Base-by-base conservation (phyloP, 2,113 vertebrate species). In the Sceloporus undulatus region DNA sequence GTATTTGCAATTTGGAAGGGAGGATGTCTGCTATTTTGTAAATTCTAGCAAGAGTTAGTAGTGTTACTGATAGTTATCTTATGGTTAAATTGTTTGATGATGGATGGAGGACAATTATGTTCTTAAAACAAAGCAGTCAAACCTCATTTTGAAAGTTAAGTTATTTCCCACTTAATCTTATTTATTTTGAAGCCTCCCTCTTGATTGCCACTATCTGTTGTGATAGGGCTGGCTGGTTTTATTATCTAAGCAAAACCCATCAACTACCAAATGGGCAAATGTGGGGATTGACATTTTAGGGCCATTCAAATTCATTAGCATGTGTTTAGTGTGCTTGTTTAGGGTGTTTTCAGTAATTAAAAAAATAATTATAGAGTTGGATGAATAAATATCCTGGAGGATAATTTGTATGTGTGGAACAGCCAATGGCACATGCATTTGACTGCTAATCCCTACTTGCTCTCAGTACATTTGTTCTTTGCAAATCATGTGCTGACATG, bases 401-500 rank as follows among this genome's bases (percentile, higher is more conserved):
- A 93, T 94, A 94, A 91, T 87, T 92, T 29, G 88, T 87, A 87
- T 92, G 91, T 95, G 86, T 95, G 93, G 95, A 94, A 88, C 93
- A 95, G 89, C 94, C 94, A 93, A 96, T 95, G 94, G 93, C 90
- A 89, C 91, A 65, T 90, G 93, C 92, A 94, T 90, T 85, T 93
- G 91, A 93, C 92, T 93, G 92, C 94, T 95, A 96, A 96, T 94
- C 93, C 66, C 90, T 93, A 2, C 79, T 94, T 94, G 94, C 52
- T 87, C 89, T 87, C 79, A 85, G 94, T 95, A 89, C 85, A 54
- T 79, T 95, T 93, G 88, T 92, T 95, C 93, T 96, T 94, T 90
- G 16, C 84, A 94, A 95, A 92, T 94, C 96, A 23, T 96, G 97
- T 96, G 94, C 91, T 93, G 92, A 96, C 97, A 96, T 75, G 96